Conservation (phyloP, 2,888 invertebrate genomes). For the Brachycybe producta region DNA sequence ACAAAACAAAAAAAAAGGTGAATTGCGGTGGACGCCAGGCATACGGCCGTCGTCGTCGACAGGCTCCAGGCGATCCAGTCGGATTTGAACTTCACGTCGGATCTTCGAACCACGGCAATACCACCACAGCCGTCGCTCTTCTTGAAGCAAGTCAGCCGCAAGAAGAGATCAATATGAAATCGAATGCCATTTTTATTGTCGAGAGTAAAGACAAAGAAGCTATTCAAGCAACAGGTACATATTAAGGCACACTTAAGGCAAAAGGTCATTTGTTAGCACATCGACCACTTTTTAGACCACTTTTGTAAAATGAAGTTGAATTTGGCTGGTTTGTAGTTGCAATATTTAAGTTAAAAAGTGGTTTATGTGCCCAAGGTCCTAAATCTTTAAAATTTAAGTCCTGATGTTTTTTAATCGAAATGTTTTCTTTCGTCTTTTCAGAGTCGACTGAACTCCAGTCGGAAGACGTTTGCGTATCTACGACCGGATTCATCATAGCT, state of each 20-base stretch:
- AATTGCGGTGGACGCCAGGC: slow-evolving; percentile 85
- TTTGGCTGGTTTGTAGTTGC: no score
- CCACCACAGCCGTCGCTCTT: slow-evolving; percentile 7
- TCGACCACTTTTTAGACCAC: no score
- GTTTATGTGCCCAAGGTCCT: no score
- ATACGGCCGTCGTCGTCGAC: slow-evolving; percentile 57
- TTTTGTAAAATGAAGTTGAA: no score
- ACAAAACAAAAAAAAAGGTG: slow-evolving; percentile 42
- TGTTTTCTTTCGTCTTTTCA: slow-evolving; percentile 30
- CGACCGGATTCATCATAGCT: slow-evolving; percentile 83
- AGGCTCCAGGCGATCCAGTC: slow-evolving; percentile 18
- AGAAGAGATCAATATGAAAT: slow-evolving; percentile 84
- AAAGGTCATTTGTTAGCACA: no score
- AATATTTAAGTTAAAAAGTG: neutral
- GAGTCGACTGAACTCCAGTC: slow-evolving; percentile 41
- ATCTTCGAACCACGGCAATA: neutral
- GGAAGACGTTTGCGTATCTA: slow-evolving; percentile 79
- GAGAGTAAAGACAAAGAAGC: slow-evolving; percentile 43
- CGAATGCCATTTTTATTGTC: slow-evolving; percentile 78
- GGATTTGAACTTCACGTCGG: slow-evolving; percentile 16
- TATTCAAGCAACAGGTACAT: slow-evolving; percentile 3
- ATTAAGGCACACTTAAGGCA: no score
- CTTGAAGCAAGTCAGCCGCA: slow-evolving; percentile 54
- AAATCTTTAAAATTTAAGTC: slow-evolving; percentile 1
- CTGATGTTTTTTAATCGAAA: no score